Evolutionary conservation across 2,888 invertebrate species (phyloP).

Genomic region (Agrypnus murinus): DNA sequence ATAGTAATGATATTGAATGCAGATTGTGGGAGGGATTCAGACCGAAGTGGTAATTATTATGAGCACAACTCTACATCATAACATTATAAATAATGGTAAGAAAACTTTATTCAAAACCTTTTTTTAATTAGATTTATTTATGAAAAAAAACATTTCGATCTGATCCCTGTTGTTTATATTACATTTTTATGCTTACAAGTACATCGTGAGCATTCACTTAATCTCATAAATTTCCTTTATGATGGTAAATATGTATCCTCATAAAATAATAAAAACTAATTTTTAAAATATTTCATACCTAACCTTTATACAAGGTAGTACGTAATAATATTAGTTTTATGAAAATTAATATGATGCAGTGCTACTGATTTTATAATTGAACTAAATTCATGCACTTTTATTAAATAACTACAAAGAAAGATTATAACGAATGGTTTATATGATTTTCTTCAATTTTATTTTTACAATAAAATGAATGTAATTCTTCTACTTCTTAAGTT

Average conservation of each 20-base stretch:
- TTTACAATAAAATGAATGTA: too few relatives aligned
- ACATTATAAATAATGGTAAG: too few relatives aligned
- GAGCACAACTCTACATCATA: neutral
- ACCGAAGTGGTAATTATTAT: constrained; percentile 5
- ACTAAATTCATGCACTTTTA: too few relatives aligned
- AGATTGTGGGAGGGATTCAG: constrained; percentile 20
- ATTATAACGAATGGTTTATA: too few relatives aligned
- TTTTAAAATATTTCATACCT: constrained; percentile 39
- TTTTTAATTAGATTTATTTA: neutral
- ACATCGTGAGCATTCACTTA: constrained; percentile 21
- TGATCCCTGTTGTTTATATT: constrained; percentile 11
- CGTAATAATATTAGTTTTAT: too few relatives aligned
- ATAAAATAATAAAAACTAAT: constrained; percentile 44
- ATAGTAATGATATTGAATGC: neutral
- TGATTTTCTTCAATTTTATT: too few relatives aligned
- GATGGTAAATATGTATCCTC: constrained; percentile 44
- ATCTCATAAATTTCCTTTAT: constrained; percentile 32
- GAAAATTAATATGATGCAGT: too few relatives aligned
- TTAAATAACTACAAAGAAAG: too few relatives aligned
- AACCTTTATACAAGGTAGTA: neutral
- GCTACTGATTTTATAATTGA: too few relatives aligned
- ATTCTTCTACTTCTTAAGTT: too few relatives aligned
- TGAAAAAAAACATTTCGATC: constrained; percentile 2
- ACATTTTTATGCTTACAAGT: constrained; percentile 11
- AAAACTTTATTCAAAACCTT: too few relatives aligned